Percentiles rank a stretch among this genome's conserved stretches.
These are phyloP conservation scores for Epistrophella euchroma DNA, from an alignment of 2,888 invertebrate genomes.

Conservation along the genomic window DNA sequence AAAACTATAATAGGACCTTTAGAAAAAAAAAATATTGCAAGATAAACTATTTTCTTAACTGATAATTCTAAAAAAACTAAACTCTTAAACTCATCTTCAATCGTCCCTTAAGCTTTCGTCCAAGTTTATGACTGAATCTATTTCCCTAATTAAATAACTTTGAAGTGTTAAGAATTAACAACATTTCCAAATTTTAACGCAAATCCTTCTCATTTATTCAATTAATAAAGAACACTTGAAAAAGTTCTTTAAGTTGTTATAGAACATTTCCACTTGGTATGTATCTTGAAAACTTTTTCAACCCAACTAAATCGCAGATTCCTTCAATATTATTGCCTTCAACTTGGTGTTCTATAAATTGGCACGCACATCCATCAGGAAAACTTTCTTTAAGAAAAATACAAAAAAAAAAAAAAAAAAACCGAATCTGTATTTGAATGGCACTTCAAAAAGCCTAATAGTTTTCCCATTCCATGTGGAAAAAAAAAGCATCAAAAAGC, in stretches of 20 bases:
- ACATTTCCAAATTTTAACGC: neutral
- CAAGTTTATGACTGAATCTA: neutral
- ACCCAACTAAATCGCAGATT: neutral
- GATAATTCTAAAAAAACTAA: too few relatives aligned
- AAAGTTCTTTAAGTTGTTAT: conserved; percentile 1
- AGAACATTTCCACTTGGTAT: neutral
- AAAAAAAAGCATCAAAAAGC: conserved; percentile 50
- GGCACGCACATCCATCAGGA: conserved; percentile 5
- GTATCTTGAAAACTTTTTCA: neutral
- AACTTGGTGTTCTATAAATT: neutral
- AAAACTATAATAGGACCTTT: too few relatives aligned
- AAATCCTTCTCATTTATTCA: conserved; percentile 8
- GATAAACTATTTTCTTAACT: too few relatives aligned
- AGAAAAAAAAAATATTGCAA: too few relatives aligned
- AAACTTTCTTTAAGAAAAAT: neutral
- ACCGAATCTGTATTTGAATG: conserved; percentile 20
- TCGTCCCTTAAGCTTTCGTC: neutral
- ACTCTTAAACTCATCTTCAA: neutral
- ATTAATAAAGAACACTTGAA: conserved; percentile 18
- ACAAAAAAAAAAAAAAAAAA: neutral
- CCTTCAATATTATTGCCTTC: neutral
- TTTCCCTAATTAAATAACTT: conserved; percentile 12
- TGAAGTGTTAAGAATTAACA: conserved; percentile 20
- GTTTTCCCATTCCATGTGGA: conserved; percentile 59
- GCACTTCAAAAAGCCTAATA: conserved; percentile 51